phyloP scores from a whole-genome alignment of 2,797 vertebrate genomes.

The Thamnophis elegans region DNA sequence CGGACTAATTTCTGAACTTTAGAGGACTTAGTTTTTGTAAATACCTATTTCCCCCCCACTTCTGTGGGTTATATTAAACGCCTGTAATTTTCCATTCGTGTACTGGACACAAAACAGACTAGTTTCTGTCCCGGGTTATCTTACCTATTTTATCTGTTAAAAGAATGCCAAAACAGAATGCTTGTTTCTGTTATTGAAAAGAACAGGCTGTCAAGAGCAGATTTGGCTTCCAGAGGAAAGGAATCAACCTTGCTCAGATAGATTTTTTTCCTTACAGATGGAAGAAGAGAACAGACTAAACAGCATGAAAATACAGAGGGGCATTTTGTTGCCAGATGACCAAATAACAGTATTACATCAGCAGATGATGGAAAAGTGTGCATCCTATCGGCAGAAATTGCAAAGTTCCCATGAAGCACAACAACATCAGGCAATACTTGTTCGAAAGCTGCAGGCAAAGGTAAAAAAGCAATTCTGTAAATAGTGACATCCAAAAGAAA shows the following conservation, averaged over 20 bases:
- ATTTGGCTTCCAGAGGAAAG: neutral
- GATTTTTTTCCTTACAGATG: constrained; percentile 40
- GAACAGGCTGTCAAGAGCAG: neutral
- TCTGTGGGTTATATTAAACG: neutral
- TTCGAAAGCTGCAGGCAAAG: constrained; percentile 87
- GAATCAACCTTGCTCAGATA: neutral
- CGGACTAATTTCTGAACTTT: neutral
- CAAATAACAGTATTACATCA: constrained; percentile 60
- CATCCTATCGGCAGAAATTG: constrained; percentile 67
- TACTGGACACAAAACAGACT: neutral
- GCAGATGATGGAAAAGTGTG: constrained; percentile 58
- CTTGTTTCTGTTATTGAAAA: neutral
- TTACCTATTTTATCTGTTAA: neutral
- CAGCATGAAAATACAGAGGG: constrained; percentile 48
- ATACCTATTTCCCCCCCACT: neutral
- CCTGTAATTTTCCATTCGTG: neutral
- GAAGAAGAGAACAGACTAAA: constrained; percentile 39
- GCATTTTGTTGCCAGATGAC: constrained; percentile 55
- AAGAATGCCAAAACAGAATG: neutral
- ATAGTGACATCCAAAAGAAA: neutral
- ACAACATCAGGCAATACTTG: constrained; percentile 80
- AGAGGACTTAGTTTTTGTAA: neutral
- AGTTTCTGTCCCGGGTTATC: neutral
- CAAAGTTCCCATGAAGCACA: constrained; percentile 82
- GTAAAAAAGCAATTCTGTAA: constrained; percentile 60